Conservation (phyloP, 2,888 invertebrate genomes). For the Pterobdella sp. region DNA sequence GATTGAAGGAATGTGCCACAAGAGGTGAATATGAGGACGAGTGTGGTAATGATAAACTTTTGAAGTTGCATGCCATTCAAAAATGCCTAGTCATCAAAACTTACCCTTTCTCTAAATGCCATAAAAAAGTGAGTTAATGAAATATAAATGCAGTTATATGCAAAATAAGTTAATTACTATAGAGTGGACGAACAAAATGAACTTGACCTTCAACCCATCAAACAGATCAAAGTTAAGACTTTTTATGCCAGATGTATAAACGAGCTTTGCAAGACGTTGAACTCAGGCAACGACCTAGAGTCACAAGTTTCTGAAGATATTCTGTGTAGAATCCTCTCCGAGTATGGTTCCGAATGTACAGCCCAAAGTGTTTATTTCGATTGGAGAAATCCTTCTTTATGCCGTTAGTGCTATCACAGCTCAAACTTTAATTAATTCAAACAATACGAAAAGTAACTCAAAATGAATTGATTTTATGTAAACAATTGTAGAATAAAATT, state of each 20-base stretch:
- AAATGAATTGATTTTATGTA: neutral
- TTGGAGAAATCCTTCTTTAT: conserved; percentile 9
- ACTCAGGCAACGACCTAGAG: neutral
- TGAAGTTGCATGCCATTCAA: neutral
- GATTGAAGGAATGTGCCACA: neutral
- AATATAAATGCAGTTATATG: too few relatives aligned
- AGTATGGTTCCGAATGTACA: conserved; percentile 15
- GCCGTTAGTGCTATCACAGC: conserved; percentile 3
- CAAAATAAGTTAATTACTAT: too few relatives aligned
- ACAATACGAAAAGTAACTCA: neutral
- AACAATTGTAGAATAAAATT: neutral
- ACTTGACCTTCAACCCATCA: neutral
- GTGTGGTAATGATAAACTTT: neutral
- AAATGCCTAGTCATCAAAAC: neutral
- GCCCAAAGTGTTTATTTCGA: conserved; percentile 1
- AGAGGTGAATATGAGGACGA: neutral
- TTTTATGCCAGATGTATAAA: conserved; percentile 20
- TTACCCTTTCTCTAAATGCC: conserved; percentile 24
- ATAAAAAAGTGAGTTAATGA: conserved; percentile 11
- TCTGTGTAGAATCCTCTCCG: neutral
- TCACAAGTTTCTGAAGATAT: neutral
- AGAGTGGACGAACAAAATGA: too few relatives aligned
- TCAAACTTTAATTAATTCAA: neutral
- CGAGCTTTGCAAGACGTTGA: neutral
- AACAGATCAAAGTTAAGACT: conserved; percentile 1